Conservation (phyloP, 1,140 invertebrate genomes). For the Drosophila ananassae region DNA sequence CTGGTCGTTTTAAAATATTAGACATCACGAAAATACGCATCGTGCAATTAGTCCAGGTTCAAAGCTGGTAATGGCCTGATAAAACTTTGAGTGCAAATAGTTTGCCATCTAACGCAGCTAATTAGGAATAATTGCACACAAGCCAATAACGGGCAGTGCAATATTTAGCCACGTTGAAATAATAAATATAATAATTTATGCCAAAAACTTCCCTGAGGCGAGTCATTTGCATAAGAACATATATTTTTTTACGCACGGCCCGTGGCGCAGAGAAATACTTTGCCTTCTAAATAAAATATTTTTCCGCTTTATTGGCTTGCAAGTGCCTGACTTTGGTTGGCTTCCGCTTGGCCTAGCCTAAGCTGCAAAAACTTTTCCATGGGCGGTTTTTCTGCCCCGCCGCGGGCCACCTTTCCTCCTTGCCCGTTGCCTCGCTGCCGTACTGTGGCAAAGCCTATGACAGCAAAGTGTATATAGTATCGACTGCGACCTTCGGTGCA, state of each 20-base stretch:
- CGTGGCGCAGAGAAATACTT: slow-evolving; percentile 20
- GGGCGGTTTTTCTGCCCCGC: slow-evolving; percentile 28
- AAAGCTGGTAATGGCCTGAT: slow-evolving; percentile 15
- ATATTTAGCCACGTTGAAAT: slow-evolving; percentile 35
- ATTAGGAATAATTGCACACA: slow-evolving; percentile 65
- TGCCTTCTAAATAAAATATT: slow-evolving; percentile 30
- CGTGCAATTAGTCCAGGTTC: slow-evolving; percentile 40
- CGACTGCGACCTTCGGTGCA: slow-evolving; percentile 56
- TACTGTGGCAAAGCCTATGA: not conserved
- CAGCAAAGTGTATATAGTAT: not conserved
- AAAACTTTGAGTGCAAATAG: slow-evolving; percentile 47
- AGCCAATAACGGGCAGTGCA: slow-evolving; percentile 13
- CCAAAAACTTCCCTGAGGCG: not conserved
- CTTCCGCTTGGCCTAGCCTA: slow-evolving; percentile 47
- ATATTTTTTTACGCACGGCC: slow-evolving; percentile 24
- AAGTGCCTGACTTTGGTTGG: slow-evolving; percentile 46
- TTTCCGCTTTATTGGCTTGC: slow-evolving; percentile 71
- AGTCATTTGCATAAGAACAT: slow-evolving; percentile 46
- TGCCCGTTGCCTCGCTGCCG: not conserved
- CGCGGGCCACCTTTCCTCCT: not conserved
- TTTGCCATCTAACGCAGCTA: slow-evolving; percentile 27
- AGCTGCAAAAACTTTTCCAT: slow-evolving; percentile 40
- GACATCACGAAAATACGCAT: slow-evolving; percentile 9
- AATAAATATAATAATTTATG: slow-evolving; percentile 45
- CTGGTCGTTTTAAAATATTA: slow-evolving; percentile 41